Evolutionary conservation across 2,888 invertebrate genomes (phyloP), one percentile per base, ranked within the genome.

Genomic region (Ashinkailepas kermadecensis): DNA sequence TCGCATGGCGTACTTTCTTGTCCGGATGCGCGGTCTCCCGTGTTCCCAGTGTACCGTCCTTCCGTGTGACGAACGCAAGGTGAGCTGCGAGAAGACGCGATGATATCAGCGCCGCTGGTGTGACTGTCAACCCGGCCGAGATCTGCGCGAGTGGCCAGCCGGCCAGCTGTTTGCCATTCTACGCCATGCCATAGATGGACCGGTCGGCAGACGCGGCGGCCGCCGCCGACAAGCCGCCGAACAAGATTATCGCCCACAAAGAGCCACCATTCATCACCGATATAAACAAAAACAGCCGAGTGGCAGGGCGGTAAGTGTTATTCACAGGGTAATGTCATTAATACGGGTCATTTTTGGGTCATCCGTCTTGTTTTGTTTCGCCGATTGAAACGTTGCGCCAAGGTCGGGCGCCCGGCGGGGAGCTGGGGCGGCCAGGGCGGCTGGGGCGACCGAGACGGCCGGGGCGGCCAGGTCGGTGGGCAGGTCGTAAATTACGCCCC

Each of bases 331-430:
- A 56, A 56, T 54, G 54, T 21, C 74, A 74, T 54, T 56, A 74
- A 74, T 74, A 56, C 54, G 21, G 74, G 18, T 56, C 54, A 74
- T 74, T 74, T 56, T 18, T 18, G 56, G 7, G 21, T 21, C 74
- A 74, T 74, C 74, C 56, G 39, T 74, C 74, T 74, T 74, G 74
- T 74, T 74, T 74, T 56, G 74, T 74, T 56, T 56, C 54, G 54
- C 56, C 74, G 74, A 74, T 74, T 56, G 74, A 74, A 74, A 56
- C 54, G 56, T 74, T 56, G 18, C 13, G 74, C 54, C 54, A 74
- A 74, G 74, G 74, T 74, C 74, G 7, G 21, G 21, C 74, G 21
- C 18, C 56, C 18, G 15, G 74, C 25, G 70, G 65, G 15, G 7
- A 25, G 70, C 4, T 39, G 13, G 62, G 1, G 18, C 62, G 62